Conservation (phyloP, 2,888 invertebrate genomes). For the Melieria picta region DNA sequence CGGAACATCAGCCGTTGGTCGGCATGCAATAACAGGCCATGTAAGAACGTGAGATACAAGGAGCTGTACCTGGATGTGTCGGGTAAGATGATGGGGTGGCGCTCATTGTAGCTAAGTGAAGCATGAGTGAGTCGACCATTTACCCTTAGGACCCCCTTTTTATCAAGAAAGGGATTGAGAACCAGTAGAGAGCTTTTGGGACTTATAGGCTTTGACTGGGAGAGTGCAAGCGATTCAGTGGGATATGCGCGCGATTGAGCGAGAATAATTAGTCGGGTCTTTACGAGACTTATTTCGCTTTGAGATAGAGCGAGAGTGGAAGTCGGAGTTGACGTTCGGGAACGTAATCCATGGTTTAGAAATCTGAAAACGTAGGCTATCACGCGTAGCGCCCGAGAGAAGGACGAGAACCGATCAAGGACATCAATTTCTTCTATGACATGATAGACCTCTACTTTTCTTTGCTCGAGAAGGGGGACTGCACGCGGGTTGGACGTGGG, state of each 20-base stretch:
- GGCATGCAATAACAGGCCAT: too few species aligned
- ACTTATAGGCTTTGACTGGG: not conserved
- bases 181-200: conserved; percentile 12
- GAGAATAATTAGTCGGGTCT: not conserved
- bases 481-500: too few species aligned
- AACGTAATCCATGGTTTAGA: not conserved
- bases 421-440: conserved; percentile 12
- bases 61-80: conserved; percentile 12
- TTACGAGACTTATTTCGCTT: not conserved
- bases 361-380: conserved; percentile 24
- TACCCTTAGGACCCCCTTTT: conserved; percentile 6
- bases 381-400: conserved; percentile 17
- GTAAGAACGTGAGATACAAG: conserved; percentile 17
- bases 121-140: conserved; percentile 31
- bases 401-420: conserved; percentile 20
- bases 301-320: not conserved
- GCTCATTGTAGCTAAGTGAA: conserved; percentile 12
- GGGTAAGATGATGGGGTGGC: conserved; percentile 29
- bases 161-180: conserved; percentile 30
- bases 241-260: conserved; percentile 7
- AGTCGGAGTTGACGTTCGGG: not conserved
- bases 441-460: not conserved
- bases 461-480: too few species aligned
- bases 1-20: too few species aligned
- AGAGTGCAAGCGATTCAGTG: conserved; percentile 3